Evolutionary conservation across 2,888 invertebrate species (phyloP).

Genomic region (Odontothrips loti): DNA sequence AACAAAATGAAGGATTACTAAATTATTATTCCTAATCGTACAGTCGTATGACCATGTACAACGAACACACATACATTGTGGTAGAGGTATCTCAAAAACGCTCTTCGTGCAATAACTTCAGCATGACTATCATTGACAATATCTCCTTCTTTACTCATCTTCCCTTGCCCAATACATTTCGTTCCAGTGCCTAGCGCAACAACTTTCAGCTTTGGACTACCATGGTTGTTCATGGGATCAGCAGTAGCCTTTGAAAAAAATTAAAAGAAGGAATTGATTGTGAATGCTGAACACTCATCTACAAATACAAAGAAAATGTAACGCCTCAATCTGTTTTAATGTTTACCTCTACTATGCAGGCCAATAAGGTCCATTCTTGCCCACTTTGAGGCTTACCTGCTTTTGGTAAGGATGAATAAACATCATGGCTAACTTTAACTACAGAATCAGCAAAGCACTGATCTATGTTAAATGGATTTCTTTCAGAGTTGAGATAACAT

Average conservation of each 20-base stretch:
- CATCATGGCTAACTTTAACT: conserved; percentile 56
- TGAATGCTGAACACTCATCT: background rate
- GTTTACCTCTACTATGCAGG: conserved; percentile 59
- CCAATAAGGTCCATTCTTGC: conserved; percentile 78
- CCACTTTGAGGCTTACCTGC: conserved; percentile 68
- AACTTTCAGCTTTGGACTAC: conserved; percentile 51
- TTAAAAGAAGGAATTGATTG: background rate
- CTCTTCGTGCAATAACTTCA: conserved; percentile 52
- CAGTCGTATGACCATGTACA: background rate
- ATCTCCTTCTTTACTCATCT: conserved; percentile 61
- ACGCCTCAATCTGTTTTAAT: background rate
- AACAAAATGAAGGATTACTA: conserved; percentile 50
- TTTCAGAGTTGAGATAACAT: background rate
- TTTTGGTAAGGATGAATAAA: conserved; percentile 63
- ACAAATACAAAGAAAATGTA: background rate
- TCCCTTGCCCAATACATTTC: conserved; percentile 75
- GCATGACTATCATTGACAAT: conserved; percentile 88
- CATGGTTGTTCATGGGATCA: background rate
- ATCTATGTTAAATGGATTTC: background rate
- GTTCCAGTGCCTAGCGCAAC: conserved; percentile 87
- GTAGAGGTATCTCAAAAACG: conserved; percentile 6
- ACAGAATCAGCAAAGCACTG: conserved; percentile 50
- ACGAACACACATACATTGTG: background rate
- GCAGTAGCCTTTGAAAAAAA: background rate
- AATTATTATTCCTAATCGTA: conserved; percentile 11